These are phyloP conservation scores for Phymatocera aterrima DNA, from an alignment of 2,888 invertebrate genomes.

Conservation along the genomic window DNA sequence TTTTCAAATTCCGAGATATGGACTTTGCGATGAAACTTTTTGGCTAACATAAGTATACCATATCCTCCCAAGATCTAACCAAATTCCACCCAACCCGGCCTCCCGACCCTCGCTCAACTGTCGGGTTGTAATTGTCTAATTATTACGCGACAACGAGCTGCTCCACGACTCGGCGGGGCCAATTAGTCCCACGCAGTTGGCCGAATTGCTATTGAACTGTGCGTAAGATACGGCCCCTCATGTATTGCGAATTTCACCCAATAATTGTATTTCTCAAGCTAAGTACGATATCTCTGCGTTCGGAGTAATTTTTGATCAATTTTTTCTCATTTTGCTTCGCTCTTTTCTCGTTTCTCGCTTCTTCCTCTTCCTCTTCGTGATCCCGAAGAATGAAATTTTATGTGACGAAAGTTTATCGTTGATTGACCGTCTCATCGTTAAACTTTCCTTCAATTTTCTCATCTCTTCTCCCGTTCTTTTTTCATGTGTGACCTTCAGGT, in stretches of 20 bases:
- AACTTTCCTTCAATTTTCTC: neutral
- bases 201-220: conserved; percentile 26
- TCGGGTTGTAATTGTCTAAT: conserved; percentile 37
- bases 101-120: neutral
- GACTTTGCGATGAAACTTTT: neutral
- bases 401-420: too few species aligned
- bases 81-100: neutral
- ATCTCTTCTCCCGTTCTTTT: neutral
- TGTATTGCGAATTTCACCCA: too few species aligned
- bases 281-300: too few species aligned
- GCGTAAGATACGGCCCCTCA: neutral
- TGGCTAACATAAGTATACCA: neutral
- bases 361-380: too few species aligned
- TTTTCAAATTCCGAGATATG: neutral
- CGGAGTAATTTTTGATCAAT: too few species aligned
- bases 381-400: too few species aligned
- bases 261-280: too few species aligned
- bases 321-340: too few species aligned
- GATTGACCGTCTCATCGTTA: too few species aligned
- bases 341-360: too few species aligned
- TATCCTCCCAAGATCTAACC: neutral
- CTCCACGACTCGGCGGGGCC: conserved; percentile 19
- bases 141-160: conserved; percentile 40
- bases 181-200: conserved; percentile 39
- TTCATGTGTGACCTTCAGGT: conserved; percentile 59